Evolutionary conservation across 2,113 vertebrate species (phyloP).

Genomic region (Emydura subglobosa): DNA sequence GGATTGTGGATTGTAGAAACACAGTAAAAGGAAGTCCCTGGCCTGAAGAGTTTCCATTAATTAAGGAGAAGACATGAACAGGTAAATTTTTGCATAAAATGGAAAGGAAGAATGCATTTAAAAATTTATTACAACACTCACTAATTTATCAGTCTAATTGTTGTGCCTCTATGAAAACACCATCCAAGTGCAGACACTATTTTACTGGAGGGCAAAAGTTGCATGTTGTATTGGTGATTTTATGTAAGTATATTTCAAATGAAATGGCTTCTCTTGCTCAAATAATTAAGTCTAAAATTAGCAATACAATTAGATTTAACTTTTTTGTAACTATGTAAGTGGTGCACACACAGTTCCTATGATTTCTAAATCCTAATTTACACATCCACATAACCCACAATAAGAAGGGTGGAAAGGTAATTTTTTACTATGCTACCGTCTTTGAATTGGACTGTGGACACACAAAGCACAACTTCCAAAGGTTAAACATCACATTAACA

Average conservation of each 20-base stretch:
- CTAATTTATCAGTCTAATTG: not conserved
- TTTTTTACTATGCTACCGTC: not conserved
- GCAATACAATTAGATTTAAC: not conserved
- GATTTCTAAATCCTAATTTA: not conserved
- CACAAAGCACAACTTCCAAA: not conserved
- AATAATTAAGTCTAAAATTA: not conserved
- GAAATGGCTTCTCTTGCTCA: not conserved
- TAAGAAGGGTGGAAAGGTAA: not conserved
- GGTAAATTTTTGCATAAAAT: not conserved
- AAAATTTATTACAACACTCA: not conserved
- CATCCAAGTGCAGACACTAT: not conserved
- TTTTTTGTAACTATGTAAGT: not conserved
- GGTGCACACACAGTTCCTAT: accelerated
- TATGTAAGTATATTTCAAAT: not conserved
- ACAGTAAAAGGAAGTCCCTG: not conserved
- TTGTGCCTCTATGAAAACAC: not conserved
- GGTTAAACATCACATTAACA: not conserved
- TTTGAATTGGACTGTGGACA: not conserved
- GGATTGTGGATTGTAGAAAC: not conserved
- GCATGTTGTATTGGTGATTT: not conserved
- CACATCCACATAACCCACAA: not conserved
- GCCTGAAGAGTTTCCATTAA: not conserved
- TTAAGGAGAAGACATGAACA: not conserved
- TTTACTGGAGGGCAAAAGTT: conserved; percentile 25
- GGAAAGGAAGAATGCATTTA: not conserved